A percentile compares a stretch with the other conserved stretches of the same genome.
phyloP scores from a whole-genome alignment of 2,888 invertebrate genomes.

The Panorpa germanica region DNA sequence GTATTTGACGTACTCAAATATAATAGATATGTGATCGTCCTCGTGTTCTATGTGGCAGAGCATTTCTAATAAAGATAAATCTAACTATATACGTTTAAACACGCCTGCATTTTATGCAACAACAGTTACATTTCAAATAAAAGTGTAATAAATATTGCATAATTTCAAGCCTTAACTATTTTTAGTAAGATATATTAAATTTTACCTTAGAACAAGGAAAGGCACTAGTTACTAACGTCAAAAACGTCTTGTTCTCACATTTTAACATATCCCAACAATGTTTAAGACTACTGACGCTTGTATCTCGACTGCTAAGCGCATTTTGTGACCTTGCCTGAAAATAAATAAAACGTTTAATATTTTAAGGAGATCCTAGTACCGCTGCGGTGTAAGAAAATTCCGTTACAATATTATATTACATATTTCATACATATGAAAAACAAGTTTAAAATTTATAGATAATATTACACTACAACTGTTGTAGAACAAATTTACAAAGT shows the following conservation, averaged over 20 bases:
- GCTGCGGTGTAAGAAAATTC: too few species aligned
- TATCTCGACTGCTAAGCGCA: conserved; percentile 63
- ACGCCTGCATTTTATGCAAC: too few species aligned
- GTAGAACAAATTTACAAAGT: conserved; percentile 18
- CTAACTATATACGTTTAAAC: too few species aligned
- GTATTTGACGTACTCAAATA: background rate
- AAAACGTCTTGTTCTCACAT: conserved; percentile 74
- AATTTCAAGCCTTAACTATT: background rate
- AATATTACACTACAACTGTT: background rate
- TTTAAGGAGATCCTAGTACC: too few species aligned
- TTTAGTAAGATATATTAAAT: background rate
- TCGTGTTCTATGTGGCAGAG: too few species aligned
- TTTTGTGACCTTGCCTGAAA: conserved; percentile 47
- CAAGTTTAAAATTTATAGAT: background rate
- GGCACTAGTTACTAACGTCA: conserved; percentile 82
- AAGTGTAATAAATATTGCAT: too few species aligned
- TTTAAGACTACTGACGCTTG: conserved; percentile 65
- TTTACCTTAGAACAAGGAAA: conserved; percentile 73
- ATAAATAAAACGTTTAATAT: conserved; percentile 7
- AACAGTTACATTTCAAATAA: too few species aligned
- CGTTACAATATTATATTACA: background rate
- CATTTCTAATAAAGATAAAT: too few species aligned
- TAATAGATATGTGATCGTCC: too few species aligned
- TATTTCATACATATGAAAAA: background rate
- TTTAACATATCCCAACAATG: conserved; percentile 91